Evolutionary conservation across 2,113 vertebrate genomes (phyloP), one percentile per base, ranked within the genome.

Genomic region (Gadus chalcogrammus): DNA sequence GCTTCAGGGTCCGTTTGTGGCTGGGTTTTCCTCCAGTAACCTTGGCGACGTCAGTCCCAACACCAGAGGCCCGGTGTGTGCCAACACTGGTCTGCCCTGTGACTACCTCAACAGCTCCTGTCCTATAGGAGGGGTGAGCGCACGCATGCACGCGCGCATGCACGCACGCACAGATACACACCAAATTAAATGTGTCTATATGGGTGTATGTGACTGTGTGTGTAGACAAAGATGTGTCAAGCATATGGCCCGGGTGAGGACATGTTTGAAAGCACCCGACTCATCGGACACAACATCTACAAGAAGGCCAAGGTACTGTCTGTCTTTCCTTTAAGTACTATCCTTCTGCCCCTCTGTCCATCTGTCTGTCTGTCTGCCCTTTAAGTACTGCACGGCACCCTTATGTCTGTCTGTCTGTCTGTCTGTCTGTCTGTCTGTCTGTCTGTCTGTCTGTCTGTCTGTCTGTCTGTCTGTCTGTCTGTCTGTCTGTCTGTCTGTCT

Each of bases 1-100:
- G 16, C 15, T 1, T 67, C 70, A 99, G 97, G 97, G 96, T 17
- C 83, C 92, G 0, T 99, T 95, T 0, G 95, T 99, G 0, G 96
- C 97, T 0, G 95, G 93, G 3, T 98, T 99, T 68, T 93, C 94
- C 18, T 95, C 96, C 15, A 93, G 94, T 81, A 98, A 96, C 81
- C 82, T 96, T 3, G 97, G 97, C 7, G 97, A 99, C 0, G 95
- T 95, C 20, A 95, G 92, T 0, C 92, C 96, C 1, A 99, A 99
- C 87, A 93, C 73, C 61, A 90, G 53, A 35, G 97, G 97, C 2
- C 97, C 96, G 0, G 80, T 71, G 55, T 99, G 97, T 1, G 0
- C 83, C 68, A 94, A 97, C 89, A 95, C 95, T 0, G 95, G 95
- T 2, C 89, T 93, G 1, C 87, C 94, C 0, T 99, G 97, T 65